Evolutionary conservation across 2,888 invertebrate genomes (phyloP), one percentile per base, ranked within the genome.

Genomic region (Rugalucina vietnamica): DNA sequence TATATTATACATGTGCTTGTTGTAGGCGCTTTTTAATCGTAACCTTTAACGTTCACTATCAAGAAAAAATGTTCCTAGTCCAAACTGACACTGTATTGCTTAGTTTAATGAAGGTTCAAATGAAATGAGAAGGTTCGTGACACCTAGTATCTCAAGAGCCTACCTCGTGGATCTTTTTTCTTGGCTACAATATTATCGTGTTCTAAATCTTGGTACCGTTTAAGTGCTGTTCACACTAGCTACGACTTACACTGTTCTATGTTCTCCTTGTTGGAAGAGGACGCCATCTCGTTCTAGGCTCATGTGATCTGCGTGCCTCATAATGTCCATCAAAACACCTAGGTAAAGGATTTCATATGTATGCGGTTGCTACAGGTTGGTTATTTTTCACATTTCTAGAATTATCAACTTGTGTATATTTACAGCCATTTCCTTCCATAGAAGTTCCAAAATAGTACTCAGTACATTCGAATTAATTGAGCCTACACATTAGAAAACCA

Each of bases 251-350:
- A 43, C 21, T 3, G 27, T 39, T 21, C 72, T n/a, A 24, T n/a
- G 39, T 49, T 43, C 21, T 24, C 72, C 72, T 24, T 72, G 72
- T 24, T 18, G 43, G 14, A 72, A 49, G 2, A 72, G 29, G 39
- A 72, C 72, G 14, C 39, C 72, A 49, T 72, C 43, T 10, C 29
- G 3, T 18, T 72, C 39, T 8, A 72, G 24, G 12, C 27, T 72
- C 12, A 72, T 24, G 29, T 72, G 29, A 1, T 27, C 21, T 18
- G 49, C 72, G 34, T 72, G 72, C 24, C 49, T n/a, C 43, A 72
- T 72, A 12, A 72, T 43, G 43, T 72, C 72, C 1, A 72, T 24
- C 12, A 71, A 24, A 39, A 71, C 43, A 71, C 71, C 71, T 71
- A 43, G 18, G 8, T 18, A 43, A 43, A 43, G 8, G 43, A 43